Evolutionary conservation across 2,113 vertebrate genomes (phyloP).

Genomic region (Pachyramphus minor): DNA sequence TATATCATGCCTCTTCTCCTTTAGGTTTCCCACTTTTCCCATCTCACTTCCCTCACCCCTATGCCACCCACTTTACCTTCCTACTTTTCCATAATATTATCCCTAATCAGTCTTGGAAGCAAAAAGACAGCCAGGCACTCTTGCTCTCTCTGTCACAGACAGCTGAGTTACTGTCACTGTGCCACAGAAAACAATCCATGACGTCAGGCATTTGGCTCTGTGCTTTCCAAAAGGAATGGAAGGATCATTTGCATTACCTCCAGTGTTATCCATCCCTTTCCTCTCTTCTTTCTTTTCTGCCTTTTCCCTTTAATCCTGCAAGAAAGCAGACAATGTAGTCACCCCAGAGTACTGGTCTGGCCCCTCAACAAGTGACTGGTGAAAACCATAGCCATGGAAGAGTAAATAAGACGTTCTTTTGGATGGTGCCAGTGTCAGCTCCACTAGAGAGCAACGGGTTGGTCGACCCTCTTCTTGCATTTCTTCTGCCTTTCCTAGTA

Average conservation of each 20-base stretch:
- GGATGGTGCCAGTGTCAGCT: not conserved
- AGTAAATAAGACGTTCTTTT: not conserved
- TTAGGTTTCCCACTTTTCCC: not conserved
- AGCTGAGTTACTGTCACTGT: not conserved
- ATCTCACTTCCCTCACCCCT: fast-evolving
- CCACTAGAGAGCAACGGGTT: not conserved
- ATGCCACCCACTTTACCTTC: not conserved
- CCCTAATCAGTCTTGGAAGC: not conserved
- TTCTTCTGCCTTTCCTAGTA: not conserved
- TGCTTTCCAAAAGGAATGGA: not conserved
- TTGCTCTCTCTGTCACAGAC: not conserved
- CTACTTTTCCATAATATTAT: not conserved
- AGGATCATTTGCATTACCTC: not conserved
- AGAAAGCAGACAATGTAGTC: not conserved
- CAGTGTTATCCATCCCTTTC: not conserved
- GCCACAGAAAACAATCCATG: not conserved
- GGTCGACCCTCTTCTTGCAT: not conserved
- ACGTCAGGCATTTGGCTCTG: not conserved
- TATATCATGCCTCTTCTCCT: not conserved
- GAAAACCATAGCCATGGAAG: not conserved
- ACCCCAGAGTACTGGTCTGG: not conserved
- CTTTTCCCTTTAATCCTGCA: not conserved
- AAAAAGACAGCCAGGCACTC: not conserved
- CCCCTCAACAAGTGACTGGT: not conserved
- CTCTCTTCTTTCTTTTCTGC: not conserved